Conservation (phyloP, 2,888 invertebrate species). For the Augiades crinisus region DNA sequence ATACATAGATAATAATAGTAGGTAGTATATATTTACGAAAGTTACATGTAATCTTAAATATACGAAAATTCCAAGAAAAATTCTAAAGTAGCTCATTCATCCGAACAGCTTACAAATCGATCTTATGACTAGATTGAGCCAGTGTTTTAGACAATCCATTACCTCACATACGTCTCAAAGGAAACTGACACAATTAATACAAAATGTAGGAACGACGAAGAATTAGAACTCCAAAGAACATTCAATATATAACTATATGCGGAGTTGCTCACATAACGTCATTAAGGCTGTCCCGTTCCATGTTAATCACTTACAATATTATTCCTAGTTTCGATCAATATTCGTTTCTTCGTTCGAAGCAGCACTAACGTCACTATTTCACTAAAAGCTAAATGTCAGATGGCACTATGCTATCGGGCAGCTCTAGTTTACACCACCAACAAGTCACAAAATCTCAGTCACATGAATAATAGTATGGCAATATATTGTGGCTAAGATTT, state of each 20-base stretch:
- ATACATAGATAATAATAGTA: conserved; percentile 40
- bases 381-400: conserved; percentile 74
- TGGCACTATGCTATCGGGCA: conserved; percentile 74
- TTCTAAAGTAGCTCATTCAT: conserved; percentile 60
- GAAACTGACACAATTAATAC: conserved; percentile 74
- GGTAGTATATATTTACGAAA: conserved; percentile 45
- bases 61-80: conserved; percentile 66
- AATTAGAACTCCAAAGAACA: conserved; percentile 40
- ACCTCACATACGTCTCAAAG: conserved; percentile 56
- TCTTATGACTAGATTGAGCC: conserved; percentile 82
- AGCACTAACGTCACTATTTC: conserved; percentile 64
- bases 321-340: conserved; percentile 70
- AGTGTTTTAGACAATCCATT: conserved; percentile 65
- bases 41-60: conserved; percentile 58
- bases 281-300: conserved; percentile 12
- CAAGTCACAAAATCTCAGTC: conserved; percentile 38
- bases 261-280: conserved; percentile 27
- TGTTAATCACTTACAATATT: conserved; percentile 57
- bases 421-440: conserved; percentile 44
- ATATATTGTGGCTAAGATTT: conserved; percentile 32
- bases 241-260: conserved; percentile 49
- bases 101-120: conserved; percentile 71
- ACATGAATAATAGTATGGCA: conserved; percentile 33
- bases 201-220: conserved; percentile 73
- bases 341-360: conserved; percentile 76